phyloP scores from a whole-genome alignment of 2,113 vertebrate species.

The Xenopus laevis region DNA sequence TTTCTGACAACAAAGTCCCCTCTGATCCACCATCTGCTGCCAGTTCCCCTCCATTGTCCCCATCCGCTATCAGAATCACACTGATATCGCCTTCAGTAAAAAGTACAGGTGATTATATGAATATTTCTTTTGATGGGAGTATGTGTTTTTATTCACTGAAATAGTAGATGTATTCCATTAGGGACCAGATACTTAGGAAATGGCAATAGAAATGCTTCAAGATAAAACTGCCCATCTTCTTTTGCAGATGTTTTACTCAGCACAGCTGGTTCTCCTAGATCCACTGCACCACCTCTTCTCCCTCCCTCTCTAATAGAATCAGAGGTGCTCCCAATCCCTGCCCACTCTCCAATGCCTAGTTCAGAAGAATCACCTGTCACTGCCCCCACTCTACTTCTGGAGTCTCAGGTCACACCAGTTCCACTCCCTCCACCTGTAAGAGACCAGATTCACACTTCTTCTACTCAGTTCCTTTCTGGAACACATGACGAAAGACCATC shows the following conservation, averaged over 20 bases:
- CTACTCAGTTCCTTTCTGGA: slow-evolving; percentile 18
- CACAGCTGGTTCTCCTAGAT: not conserved
- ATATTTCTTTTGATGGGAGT: too few species aligned
- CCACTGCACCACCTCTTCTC: slow-evolving; percentile 13
- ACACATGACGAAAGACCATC: slow-evolving; percentile 12
- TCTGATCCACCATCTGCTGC: not conserved
- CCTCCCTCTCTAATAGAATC: slow-evolving; percentile 8
- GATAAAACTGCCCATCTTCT: not conserved
- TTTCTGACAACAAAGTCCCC: not conserved
- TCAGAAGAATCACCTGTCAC: not conserved
- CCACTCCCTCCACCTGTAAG: too few species aligned
- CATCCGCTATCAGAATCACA: slow-evolving; percentile 9
- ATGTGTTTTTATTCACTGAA: too few species aligned
- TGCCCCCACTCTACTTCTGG: too few species aligned
- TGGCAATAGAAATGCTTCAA: not conserved
- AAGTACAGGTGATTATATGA: not conserved
- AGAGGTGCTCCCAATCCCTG: not conserved
- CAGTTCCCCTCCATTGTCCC: not conserved
- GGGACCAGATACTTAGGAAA: too few species aligned
- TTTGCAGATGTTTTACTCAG: not conserved
- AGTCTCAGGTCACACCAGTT: too few species aligned
- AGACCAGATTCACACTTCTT: too few species aligned
- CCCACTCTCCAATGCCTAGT: not conserved
- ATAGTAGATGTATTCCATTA: too few species aligned
- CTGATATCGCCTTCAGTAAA: not conserved